Evolutionary conservation across 2,888 invertebrate genomes (phyloP), one percentile per base, ranked within the genome.

Genomic region (Eurytoma adleriae): DNA sequence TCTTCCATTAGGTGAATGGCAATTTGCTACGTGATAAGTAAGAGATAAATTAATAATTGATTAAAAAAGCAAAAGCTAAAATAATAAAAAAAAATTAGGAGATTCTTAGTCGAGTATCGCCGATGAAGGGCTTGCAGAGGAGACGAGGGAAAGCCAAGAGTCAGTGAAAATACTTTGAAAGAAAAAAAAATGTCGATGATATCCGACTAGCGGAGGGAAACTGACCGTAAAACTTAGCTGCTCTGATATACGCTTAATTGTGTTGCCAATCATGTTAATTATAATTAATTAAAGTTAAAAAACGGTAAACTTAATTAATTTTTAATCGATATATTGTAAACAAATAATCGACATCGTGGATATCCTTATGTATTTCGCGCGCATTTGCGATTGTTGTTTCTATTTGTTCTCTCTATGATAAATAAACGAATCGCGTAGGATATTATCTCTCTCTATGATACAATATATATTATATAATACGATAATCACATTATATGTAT

Each of bases 181-280:
- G 13, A 30, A 27, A 24, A 27, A 27, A 30, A 62, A 62, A 27
- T 30, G 62, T 40, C 24, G 62, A 30, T 16, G 18, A 56, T 13
- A 77, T 73, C 72, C 48, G 40, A n/a, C 59, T 27, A 69, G 24
- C 48, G 78, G 80, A 82, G 78, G 82, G 62, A 78, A 80, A 84
- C 80, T 82, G 81, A 80, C 71, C 70, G 83, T 83, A 81, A 84
- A 86, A 87, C 85, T 86, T 88, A 87, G 86, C 84, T 86, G 86
- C 86, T 87, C 87, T 85, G 84, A 86, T 85, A 86, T 89, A 88
- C 88, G 89, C 88, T 89, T 89, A 88, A 88, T 88, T 88, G 87
- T 88, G 88, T 89, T 89, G 88, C 88, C 88, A 89, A 88, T 88
- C 85, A 86, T 86, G 85, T 87, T 87, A 85, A 86, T 85, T 85